phyloP scores from a whole-genome alignment of 2,888 invertebrate species.

The Acleris sparsana region DNA sequence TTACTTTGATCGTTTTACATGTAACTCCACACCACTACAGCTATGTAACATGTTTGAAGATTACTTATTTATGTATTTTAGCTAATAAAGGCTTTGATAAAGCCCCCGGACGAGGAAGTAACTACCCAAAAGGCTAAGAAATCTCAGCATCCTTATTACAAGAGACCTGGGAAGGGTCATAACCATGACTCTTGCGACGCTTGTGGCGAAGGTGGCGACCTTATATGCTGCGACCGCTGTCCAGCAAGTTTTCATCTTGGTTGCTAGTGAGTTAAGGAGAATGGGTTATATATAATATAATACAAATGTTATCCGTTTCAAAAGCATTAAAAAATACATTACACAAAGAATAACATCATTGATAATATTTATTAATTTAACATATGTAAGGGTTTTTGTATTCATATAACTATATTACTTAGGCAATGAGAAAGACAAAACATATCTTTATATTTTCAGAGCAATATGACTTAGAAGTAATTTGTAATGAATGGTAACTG shows the following conservation, averaged over 20 bases:
- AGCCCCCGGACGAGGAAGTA: slow-evolving; percentile 92
- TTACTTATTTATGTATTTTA: slow-evolving; percentile 63
- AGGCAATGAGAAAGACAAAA: no score
- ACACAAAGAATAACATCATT: no score
- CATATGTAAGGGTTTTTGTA: no score
- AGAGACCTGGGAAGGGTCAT: slow-evolving; percentile 93
- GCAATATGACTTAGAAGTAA: no score
- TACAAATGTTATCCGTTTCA: no score
- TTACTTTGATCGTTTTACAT: slow-evolving; percentile 40
- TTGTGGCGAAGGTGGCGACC: slow-evolving; percentile 96
- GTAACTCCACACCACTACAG: slow-evolving; percentile 14
- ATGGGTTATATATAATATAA: slow-evolving; percentile 1
- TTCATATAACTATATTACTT: no score
- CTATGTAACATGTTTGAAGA: slow-evolving; percentile 28
- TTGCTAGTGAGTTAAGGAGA: slow-evolving; percentile 92
- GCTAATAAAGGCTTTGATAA: slow-evolving; percentile 95
- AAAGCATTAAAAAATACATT: no score
- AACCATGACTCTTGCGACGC: slow-evolving; percentile 97
- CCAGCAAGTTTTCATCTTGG: slow-evolving; percentile 97
- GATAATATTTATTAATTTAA: no score
- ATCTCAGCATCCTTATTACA: slow-evolving; percentile 91
- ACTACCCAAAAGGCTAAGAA: slow-evolving; percentile 82
- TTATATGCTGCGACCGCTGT: slow-evolving; percentile 97
- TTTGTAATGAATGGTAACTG: no score
- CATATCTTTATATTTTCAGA: no score